A percentile compares a stretch with the other conserved stretches of the same genome.
Conservation (phyloP, 2,888 invertebrate genomes). For the Lepidocyrtoides sp. region DNA sequence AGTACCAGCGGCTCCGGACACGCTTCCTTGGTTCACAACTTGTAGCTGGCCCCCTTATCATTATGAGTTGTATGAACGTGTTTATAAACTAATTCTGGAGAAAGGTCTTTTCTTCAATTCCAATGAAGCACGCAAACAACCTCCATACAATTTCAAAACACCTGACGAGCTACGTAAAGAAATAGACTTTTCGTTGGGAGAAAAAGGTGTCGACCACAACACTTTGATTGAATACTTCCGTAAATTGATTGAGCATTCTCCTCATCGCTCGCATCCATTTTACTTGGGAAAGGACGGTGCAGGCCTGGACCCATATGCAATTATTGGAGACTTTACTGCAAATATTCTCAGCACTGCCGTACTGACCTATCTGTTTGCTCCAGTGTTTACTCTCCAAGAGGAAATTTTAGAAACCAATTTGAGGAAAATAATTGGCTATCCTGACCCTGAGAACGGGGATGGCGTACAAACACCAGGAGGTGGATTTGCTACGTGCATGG, state of each 20-base stretch:
- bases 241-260: conserved; percentile 60
- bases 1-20: neutral
- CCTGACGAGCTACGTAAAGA: conserved; percentile 44
- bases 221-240: conserved; percentile 25
- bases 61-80: conserved; percentile 27
- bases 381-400: conserved; percentile 80
- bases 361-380: conserved; percentile 76
- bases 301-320: conserved; percentile 77
- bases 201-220: conserved; percentile 41
- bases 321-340: conserved; percentile 74
- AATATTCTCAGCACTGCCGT: conserved; percentile 70
- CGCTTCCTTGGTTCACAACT: conserved; percentile 35
- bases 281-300: conserved; percentile 7
- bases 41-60: conserved; percentile 48
- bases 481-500: conserved; percentile 49
- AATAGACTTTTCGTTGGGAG: conserved; percentile 46
- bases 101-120: conserved; percentile 59
- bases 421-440: conserved; percentile 46
- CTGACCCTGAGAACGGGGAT: conserved; percentile 55
- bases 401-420: conserved; percentile 41
- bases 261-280: conserved; percentile 64
- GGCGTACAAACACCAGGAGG: conserved; percentile 52
- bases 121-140: neutral
- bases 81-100: conserved; percentile 43
- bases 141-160: conserved; percentile 52